Base-by-base conservation (phyloP, 1,140 invertebrate species). In the Hyphantria cunea region DNA sequence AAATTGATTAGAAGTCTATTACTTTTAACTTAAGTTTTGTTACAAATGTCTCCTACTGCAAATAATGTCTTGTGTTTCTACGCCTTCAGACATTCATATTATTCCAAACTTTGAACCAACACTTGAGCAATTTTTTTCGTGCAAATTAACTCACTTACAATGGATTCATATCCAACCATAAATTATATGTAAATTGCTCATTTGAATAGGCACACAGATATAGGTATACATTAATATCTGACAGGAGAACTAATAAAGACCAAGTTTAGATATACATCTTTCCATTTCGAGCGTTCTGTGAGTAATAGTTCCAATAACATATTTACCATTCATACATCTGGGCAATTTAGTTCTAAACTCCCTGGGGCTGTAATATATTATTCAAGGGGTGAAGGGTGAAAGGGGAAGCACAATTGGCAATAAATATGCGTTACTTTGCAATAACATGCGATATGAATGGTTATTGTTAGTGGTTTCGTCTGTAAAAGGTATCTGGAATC, bases 341-440 rank as follows among this genome's bases (percentile, higher is more conserved):
- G 51, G 42, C 52, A 55, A 64, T 64, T 64, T 64, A 64, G 52
- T 64, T 64, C 45, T 49, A 50, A 55, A 64, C 32, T 55, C 33
- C 52, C 61, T 10, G 45, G 25, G 61, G 61, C 17, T 39, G 51
- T 51, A 52, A 52, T 63, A 53, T 51, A 48, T 52, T 51, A 52
- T 42, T 51, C 33, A 53, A 51, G 33, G 52, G 14, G 42, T 25
- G 17, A 4, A 13, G 47, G 47, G 47, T 10, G 9, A 39, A 51
- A 41, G 10, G 56, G 39, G 58, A 17, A 49, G 17, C 33, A 61
- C 14, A 55, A 64, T 64, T 64, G 61, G 33, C 61, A 64, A 64
- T 64, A 64, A 64, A 64, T 64, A 64, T 55, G 52, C 61, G 61
- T 64, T 64, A 64, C 61, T 64, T 64, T 64, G 61, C 61, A 64